Percentiles rank a stretch among this genome's conserved stretches.
These are phyloP conservation scores for Allophyes oxyacanthae DNA, from an alignment of 2,888 invertebrate species.

Conservation along the genomic window DNA sequence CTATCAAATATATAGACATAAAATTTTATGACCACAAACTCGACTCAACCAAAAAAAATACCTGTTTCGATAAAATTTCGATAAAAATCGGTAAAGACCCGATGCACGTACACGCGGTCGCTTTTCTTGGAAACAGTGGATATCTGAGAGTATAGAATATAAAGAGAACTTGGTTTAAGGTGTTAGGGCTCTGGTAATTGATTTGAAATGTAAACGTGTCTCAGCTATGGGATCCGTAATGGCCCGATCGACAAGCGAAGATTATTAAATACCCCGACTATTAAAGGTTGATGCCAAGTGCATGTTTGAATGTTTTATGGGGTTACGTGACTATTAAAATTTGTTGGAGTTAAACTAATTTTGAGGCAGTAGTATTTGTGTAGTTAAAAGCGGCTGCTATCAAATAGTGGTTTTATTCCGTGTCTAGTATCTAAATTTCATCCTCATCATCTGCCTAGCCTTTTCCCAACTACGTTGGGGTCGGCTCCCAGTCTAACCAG, in stretches of 20 bases:
- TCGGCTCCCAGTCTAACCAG: no score
- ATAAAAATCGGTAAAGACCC: constrained; percentile 71
- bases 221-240: constrained; percentile 41
- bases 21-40: constrained; percentile 73
- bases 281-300: constrained; percentile 27
- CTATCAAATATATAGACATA: constrained; percentile 71
- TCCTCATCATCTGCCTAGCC: no score
- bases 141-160: constrained; percentile 58
- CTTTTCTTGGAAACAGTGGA: constrained; percentile 56
- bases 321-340: constrained; percentile 44
- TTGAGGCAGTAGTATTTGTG: constrained; percentile 4
- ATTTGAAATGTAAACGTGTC: constrained; percentile 59
- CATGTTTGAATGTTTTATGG: constrained; percentile 45
- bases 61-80: constrained; percentile 64
- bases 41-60: constrained; percentile 57
- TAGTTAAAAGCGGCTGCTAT: no score
- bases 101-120: constrained; percentile 63
- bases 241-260: constrained; percentile 56
- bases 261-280: constrained; percentile 52
- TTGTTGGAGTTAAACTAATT: constrained; percentile 15
- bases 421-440: no score
- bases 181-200: constrained; percentile 59
- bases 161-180: constrained; percentile 53
- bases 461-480: no score
- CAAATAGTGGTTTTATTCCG: no score